Evolutionary conservation across 2,113 vertebrate species (phyloP).

Genomic region (Nettapus auritus): DNA sequence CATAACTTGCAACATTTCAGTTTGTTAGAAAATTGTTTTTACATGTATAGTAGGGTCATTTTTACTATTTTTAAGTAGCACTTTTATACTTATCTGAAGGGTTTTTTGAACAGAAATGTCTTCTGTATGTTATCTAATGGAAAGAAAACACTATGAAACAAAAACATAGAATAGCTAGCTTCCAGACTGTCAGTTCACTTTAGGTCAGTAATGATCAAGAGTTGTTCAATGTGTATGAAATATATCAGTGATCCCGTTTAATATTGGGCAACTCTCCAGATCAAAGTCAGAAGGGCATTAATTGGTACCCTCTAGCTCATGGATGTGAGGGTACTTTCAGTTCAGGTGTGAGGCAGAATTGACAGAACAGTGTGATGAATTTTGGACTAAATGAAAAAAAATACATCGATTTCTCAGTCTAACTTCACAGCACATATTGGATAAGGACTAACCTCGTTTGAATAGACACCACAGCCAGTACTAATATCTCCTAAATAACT

Average conservation of each 20-base stretch:
- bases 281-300: slow-evolving; percentile 63
- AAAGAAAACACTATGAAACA: slow-evolving; percentile 23
- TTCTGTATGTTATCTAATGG: neutral
- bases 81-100: slow-evolving; percentile 55
- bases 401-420: neutral
- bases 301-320: neutral
- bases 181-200: slow-evolving; percentile 38
- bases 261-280: neutral
- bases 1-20: slow-evolving; percentile 48
- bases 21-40: slow-evolving; percentile 19
- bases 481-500: neutral
- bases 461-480: slow-evolving; percentile 27
- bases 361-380: neutral
- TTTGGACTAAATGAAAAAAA: neutral
- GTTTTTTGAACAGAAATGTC: neutral
- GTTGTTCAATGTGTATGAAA: neutral
- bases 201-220: slow-evolving; percentile 50
- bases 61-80: slow-evolving; percentile 54
- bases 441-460: slow-evolving; percentile 18
- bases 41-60: neutral
- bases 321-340: neutral
- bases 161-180: neutral
- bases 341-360: slow-evolving; percentile 19
- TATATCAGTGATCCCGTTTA: neutral
- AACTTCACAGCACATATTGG: neutral